phyloP scores from a whole-genome alignment of 2,797 vertebrate species.

The Sarcophilus harrisii region DNA sequence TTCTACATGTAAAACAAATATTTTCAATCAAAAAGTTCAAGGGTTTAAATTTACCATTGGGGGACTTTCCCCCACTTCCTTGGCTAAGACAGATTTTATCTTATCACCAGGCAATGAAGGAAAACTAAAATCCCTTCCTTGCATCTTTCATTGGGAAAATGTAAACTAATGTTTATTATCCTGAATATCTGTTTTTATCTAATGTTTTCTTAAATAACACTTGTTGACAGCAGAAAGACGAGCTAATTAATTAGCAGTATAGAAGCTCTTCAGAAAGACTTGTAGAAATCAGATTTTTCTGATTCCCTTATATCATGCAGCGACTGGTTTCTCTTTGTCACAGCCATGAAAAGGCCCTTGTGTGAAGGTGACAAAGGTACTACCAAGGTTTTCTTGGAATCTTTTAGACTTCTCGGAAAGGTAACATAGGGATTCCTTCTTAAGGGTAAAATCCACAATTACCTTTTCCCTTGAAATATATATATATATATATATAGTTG shows the following conservation, averaged over 20 bases:
- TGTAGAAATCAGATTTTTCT: neutral
- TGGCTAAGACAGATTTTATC: neutral
- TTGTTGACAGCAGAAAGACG: neutral
- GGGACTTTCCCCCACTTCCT: neutral
- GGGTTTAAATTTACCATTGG: slow-evolving; percentile 22
- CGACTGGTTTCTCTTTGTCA: neutral
- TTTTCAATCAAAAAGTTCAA: slow-evolving; percentile 57
- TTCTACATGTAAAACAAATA: slow-evolving; percentile 33
- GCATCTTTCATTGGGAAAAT: neutral
- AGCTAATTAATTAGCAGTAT: neutral
- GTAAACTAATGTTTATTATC: neutral
- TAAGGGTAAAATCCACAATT: slow-evolving; percentile 20
- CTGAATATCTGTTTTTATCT: neutral
- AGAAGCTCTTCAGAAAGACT: neutral
- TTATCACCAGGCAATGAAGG: neutral
- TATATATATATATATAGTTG: no score
- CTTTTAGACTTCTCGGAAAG: slow-evolving; percentile 20
- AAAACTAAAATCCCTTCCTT: neutral
- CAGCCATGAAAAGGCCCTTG: neutral
- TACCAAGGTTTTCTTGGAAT: slow-evolving; percentile 35
- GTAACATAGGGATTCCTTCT: neutral
- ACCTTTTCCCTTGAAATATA: slow-evolving; percentile 38
- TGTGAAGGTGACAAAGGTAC: neutral
- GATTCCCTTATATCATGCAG: neutral
- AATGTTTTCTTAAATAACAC: neutral